Base-by-base conservation (phyloP, 2,888 invertebrate species). In the Griposia aprilina region DNA sequence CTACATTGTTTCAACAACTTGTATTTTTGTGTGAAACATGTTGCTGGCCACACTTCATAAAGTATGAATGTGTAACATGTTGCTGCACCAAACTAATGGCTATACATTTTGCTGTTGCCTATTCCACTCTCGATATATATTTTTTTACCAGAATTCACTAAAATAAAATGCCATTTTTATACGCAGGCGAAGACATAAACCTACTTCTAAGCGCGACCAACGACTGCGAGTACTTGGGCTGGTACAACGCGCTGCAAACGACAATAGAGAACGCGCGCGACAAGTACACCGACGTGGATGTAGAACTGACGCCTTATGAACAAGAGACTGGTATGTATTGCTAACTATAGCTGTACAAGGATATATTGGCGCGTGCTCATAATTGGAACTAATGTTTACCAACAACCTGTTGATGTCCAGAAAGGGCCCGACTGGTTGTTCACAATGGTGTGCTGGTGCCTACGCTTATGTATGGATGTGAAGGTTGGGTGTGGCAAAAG, bases 191-290 rank as follows among this genome's bases (percentile, higher is more conserved):
- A 1, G 97, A 97, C 69, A 96, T 98, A 87, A 98, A 98, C 55
- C 97, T 99, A 66, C 98, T 99, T 62, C 98, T 99, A 60, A 99
- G 99, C 82, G 98, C 98, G n/a, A 98, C 98, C 92, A 98, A 98
- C 85, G 98, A 98, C 84, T 98, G 98, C 80, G 99, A 99, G 93
- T 99, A 98, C 94, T 97, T 98, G 85, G 97, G 98, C 80, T 99
- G 99, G 99, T 97, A 98, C 88, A 98, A 98, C 85, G 98, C 99
- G 91, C 95, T 98, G 87, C 97, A 92, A 97, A 98, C 68, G 93
- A 97, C 88, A 89, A 95, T 89, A 91, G 91, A 91, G 13, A 76
- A 66, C 45, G 94, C 94, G 68, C 89, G 81, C 2, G 91, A 87
- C 36, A 81, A 81, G 2, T 89, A 89, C 30, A 81, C 86, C 0